These are phyloP conservation scores for Digitonthophagus gazella DNA, from an alignment of 2,888 invertebrate species.

Conservation along the genomic window DNA sequence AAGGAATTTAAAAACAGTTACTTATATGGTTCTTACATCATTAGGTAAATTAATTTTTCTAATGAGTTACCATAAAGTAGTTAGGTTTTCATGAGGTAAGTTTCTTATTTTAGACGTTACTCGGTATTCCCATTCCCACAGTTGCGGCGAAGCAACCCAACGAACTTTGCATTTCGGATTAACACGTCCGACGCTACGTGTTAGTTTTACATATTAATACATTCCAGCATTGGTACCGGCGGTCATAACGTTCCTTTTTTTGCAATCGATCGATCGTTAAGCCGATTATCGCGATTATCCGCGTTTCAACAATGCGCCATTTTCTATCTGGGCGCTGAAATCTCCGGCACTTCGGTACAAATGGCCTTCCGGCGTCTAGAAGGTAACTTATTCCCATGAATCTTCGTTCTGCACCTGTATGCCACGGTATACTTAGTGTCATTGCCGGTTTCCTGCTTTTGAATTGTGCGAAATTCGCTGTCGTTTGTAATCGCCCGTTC, in stretches of 20 bases:
- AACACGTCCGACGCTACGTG: not conserved
- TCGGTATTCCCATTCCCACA: not conserved
- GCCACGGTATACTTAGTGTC: not conserved
- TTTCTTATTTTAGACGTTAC: not conserved
- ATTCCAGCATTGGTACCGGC: not conserved
- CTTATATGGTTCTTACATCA: too few relatives aligned
- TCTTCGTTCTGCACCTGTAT: not conserved
- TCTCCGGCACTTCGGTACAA: not conserved
- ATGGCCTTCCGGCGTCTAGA: not conserved
- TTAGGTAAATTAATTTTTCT: too few relatives aligned
- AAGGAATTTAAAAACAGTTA: too few relatives aligned
- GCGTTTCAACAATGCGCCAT: too few relatives aligned
- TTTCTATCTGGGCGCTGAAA: too few relatives aligned
- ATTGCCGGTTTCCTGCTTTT: not conserved
- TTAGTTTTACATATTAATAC: not conserved
- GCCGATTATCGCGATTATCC: not conserved
- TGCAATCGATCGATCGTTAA: not conserved
- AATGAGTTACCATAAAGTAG: too few relatives aligned
- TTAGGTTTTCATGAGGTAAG: not conserved
- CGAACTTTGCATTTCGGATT: not conserved
- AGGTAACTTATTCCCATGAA: not conserved
- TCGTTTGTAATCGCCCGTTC: not conserved
- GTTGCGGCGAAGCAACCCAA: not conserved
- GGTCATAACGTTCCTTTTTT: not conserved
- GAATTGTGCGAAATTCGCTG: not conserved